phyloP scores from a whole-genome alignment of 1,140 invertebrate species.

The Drosophila sproati region DNA sequence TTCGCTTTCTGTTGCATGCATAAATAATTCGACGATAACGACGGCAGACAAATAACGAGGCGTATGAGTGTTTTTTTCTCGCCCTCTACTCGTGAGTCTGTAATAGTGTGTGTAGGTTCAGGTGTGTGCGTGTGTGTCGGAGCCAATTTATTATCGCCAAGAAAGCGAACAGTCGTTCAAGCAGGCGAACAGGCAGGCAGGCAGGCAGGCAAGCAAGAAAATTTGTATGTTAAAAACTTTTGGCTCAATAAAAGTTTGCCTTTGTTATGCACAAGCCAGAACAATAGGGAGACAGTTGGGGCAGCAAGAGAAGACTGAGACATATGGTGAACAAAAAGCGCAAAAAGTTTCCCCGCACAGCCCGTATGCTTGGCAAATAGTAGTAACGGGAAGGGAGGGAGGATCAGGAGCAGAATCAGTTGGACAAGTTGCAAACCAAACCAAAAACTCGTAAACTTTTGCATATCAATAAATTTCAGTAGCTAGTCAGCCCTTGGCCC shows the following conservation, averaged over 20 bases:
- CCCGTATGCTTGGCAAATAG: conserved; percentile 44
- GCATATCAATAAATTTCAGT: conserved; percentile 79
- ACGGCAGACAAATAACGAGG: conserved; percentile 52
- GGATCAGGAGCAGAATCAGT: conserved; percentile 32
- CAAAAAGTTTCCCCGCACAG: conserved; percentile 51
- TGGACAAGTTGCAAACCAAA: conserved; percentile 50
- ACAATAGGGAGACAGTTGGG: conserved; percentile 54
- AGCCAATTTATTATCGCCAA: conserved; percentile 79
- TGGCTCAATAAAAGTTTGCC: conserved; percentile 78
- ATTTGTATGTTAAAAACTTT: conserved; percentile 80
- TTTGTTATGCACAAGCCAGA: conserved; percentile 71
- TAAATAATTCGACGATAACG: conserved; percentile 78
- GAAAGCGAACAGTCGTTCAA: conserved; percentile 46
- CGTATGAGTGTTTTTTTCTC: conserved; percentile 34
- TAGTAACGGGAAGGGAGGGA: conserved; percentile 39
- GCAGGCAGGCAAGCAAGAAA: conserved; percentile 48
- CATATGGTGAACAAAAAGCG: conserved; percentile 66
- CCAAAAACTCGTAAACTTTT: conserved; percentile 73
- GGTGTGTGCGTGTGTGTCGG: conserved; percentile 22
- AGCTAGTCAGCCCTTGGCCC: not conserved
- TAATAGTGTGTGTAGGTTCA: conserved; percentile 23
- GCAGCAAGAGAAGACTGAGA: conserved; percentile 8
- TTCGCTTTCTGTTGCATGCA: conserved; percentile 66
- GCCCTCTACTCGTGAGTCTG: conserved; percentile 30
- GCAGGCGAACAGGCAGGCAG: conserved; percentile 36